Evolutionary conservation across 2,797 vertebrate species (phyloP).

Genomic region (Merluccius polli): DNA sequence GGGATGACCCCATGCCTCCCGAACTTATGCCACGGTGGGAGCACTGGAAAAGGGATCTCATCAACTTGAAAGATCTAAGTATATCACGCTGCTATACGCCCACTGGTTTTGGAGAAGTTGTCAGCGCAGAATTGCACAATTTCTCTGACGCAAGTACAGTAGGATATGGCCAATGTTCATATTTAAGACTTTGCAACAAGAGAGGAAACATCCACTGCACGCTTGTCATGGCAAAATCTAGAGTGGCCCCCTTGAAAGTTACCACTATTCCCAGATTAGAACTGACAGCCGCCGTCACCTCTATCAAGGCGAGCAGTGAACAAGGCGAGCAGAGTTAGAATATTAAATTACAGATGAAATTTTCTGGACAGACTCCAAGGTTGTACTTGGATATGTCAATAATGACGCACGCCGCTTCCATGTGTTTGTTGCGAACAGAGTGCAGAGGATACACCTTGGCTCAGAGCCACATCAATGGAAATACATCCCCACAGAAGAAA

Average conservation of each 20-base stretch:
- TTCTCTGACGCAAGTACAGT: background rate
- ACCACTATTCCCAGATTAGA: background rate
- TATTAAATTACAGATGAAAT: background rate
- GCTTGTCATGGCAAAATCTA: background rate
- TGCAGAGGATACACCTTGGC: slow-evolving; percentile 8
- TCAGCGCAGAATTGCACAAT: background rate
- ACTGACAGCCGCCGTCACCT: background rate
- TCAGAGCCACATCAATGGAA: slow-evolving; percentile 19
- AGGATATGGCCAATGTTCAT: background rate
- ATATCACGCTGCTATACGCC: background rate
- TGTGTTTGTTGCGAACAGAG: background rate
- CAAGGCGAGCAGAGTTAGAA: background rate
- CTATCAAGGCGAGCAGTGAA: background rate
- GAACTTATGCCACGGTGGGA: background rate
- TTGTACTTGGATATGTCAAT: background rate
- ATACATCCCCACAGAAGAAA: slow-evolving; percentile 10
- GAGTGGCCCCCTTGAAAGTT: background rate
- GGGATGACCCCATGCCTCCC: background rate
- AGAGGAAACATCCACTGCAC: background rate
- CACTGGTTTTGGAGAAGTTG: background rate
- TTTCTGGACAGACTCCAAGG: background rate
- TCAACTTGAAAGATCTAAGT: background rate
- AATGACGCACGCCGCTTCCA: background rate
- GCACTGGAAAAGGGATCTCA: background rate
- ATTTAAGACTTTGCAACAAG: background rate